Evolutionary conservation across 2,113 vertebrate species (phyloP), one percentile per base, ranked within the genome.

Genomic region (Pelecanoides urinatrix): DNA sequence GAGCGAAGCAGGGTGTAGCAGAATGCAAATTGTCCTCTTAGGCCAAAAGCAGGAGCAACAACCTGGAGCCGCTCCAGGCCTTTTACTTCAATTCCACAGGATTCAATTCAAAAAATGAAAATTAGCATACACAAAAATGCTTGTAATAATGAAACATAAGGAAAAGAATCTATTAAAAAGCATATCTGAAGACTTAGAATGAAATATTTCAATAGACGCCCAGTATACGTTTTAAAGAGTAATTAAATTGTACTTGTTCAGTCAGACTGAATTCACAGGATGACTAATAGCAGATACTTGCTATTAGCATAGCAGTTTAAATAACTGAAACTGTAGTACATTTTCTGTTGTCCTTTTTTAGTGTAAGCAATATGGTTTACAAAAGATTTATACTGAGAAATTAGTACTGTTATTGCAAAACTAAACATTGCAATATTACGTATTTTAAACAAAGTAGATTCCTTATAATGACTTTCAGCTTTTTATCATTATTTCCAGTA

Each of bases 171-270:
- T 42, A 30, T 30, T 72, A 58, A 81, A 79, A 88, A 59, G 2
- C 11, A 30, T 83, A 53, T 55, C n/a, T 80, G 34, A 83, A 81
- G 32, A 81, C 14, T 67, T 86, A 44, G 4, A 62, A 63, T 58
- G 16, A 73, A 73, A 74, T 84, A 92, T 78, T 73, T 65, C 38
- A 65, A 27, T 47, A n/a, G 34, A 6, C 4, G 13, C 3, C 7
- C 2, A 1, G 6, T 59, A 55, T 44, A 92, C 86, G 36, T 55
- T 94, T 95, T 78, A 79, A 49, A 73, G 38, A 38, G 52, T 81
- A 92, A 94, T 96, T 97, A 91, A 90, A 82, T 19, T 65, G 14
- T 78, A 67, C 58, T 96, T 84, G n/a, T 82, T 94, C 82, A 55
- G 47, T 23, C 55, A 81, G 13, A 26, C 91, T 95, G 88, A 95